phyloP scores from a whole-genome alignment of 2,888 invertebrate genomes.

The Anthophora plumipes region DNA sequence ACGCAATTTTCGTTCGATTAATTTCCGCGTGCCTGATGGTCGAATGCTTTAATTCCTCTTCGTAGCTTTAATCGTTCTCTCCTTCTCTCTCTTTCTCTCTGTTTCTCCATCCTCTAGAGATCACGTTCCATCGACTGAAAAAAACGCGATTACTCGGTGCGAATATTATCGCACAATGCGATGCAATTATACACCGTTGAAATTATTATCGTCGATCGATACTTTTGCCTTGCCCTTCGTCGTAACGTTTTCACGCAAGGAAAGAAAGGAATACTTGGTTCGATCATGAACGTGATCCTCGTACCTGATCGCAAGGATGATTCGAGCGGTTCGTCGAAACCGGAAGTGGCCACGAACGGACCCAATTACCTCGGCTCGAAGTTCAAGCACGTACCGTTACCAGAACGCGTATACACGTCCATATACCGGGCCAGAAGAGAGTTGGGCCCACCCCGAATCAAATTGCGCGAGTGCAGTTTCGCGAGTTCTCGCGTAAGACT shows the following conservation, averaged over 20 bases:
- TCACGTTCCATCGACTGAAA: neutral
- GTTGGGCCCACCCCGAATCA: constrained; percentile 68
- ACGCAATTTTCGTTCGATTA: constrained; percentile 40
- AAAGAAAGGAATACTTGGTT: constrained; percentile 12
- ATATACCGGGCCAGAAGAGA: constrained; percentile 22
- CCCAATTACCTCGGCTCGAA: constrained; percentile 70
- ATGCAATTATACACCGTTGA: constrained; percentile 34
- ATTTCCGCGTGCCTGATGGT: constrained; percentile 7
- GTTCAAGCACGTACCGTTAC: constrained; percentile 67
- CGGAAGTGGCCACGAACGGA: constrained; percentile 65
- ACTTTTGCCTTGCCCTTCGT: neutral
- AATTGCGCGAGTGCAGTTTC: constrained; percentile 59
- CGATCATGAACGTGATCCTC: constrained; percentile 42
- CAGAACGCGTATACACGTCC: constrained; percentile 34
- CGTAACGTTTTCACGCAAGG: constrained; percentile 18
- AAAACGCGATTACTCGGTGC: neutral
- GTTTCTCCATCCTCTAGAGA: too few relatives aligned
- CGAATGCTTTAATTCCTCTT: constrained; percentile 22
- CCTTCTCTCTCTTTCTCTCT: constrained; percentile 3
- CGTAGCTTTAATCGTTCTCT: constrained; percentile 6
- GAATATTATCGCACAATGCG: constrained; percentile 33
- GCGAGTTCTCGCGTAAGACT: constrained; percentile 47
- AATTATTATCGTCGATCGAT: constrained; percentile 38
- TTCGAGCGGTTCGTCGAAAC: constrained; percentile 39
- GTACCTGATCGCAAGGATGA: constrained; percentile 35